Base-by-base conservation (phyloP, 2,797 vertebrate genomes). In the Spinus olivaceus region DNA sequence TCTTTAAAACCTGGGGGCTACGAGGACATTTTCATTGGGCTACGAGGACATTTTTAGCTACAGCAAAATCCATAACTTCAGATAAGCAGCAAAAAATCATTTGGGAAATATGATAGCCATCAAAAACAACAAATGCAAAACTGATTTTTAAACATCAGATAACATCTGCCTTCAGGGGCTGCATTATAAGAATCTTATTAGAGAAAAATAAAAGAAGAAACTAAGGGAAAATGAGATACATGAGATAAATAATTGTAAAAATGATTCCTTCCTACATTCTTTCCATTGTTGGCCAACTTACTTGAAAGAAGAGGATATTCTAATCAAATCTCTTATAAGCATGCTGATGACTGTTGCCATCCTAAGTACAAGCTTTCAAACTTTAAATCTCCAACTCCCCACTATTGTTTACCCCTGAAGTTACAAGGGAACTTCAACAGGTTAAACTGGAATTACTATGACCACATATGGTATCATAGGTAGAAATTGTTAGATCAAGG, bases 401-500 rank as follows among this genome's bases (percentile, higher is more conserved):
- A 7, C 30, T 46, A 8, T 3, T 46, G 7, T 42, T 92, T 56
- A 71, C 4, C 19, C 67, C 35, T 71, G 32, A 82, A 66, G 23
- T 12, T 54, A 25, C 10, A 76, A 17, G 6, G 7, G 37, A 49
- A 63, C 20, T 39, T 10, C 3, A 42, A 28, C 3, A 63, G 14
- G 42, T 54, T 13, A 51, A 82, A 27, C 20, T n/a, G 14, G 24
- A 39, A 82, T 66, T 22, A 22, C 25, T 67, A 9, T 18, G 17
- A 49, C 8, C 22, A 33, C 3, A 8, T 19, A 37, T 2, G 15
- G 25, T 20, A 44, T 1, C 0, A 1, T 9, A 67, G 49, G 39
- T 41, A 49, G 11, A 27, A 65, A 71, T 35, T 0, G 2, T 12
- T 32, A 28, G 9, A 54, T 19, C 19, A 35, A 41, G 11, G 49